phyloP scores from a whole-genome alignment of 2,888 invertebrate species.

The Andrena camellia region DNA sequence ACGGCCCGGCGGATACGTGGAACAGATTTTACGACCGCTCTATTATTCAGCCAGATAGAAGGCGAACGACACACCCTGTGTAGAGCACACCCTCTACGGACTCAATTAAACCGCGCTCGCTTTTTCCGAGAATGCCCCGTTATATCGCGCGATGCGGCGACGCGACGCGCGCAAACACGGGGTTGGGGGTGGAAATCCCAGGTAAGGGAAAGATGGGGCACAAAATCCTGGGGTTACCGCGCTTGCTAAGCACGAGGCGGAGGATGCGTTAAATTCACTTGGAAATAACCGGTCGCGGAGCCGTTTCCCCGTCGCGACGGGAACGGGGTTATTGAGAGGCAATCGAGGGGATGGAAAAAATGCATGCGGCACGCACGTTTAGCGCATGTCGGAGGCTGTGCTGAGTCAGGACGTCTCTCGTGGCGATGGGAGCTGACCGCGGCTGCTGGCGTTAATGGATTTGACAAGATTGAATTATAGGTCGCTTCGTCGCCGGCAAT shows the following conservation, averaged over 20 bases:
- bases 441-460: slow-evolving; percentile 74
- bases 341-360: neutral
- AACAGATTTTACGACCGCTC: slow-evolving; percentile 57
- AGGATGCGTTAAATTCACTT: neutral
- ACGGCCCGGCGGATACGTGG: slow-evolving; percentile 31
- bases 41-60: slow-evolving; percentile 53
- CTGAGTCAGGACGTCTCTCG: slow-evolving; percentile 65
- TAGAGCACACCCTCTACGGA: slow-evolving; percentile 4
- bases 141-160: neutral
- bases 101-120: slow-evolving; percentile 50
- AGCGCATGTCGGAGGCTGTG: slow-evolving; percentile 18
- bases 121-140: slow-evolving; percentile 15
- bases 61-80: slow-evolving; percentile 39
- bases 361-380: slow-evolving; percentile 14
- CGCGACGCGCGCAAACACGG: slow-evolving; percentile 1
- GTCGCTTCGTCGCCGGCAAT: slow-evolving; percentile 62
- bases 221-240: too few relatives aligned
- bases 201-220: neutral
- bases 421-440: slow-evolving; percentile 60
- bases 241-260: neutral
- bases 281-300: neutral
- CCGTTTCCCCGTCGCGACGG: neutral
- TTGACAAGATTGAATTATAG: slow-evolving; percentile 80
- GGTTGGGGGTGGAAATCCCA: neutral
- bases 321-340: neutral